A percentile compares a stretch with the other conserved stretches of the same genome.
phyloP scores from a whole-genome alignment of 2,797 vertebrate species.

The Lagodon rhomboides region DNA sequence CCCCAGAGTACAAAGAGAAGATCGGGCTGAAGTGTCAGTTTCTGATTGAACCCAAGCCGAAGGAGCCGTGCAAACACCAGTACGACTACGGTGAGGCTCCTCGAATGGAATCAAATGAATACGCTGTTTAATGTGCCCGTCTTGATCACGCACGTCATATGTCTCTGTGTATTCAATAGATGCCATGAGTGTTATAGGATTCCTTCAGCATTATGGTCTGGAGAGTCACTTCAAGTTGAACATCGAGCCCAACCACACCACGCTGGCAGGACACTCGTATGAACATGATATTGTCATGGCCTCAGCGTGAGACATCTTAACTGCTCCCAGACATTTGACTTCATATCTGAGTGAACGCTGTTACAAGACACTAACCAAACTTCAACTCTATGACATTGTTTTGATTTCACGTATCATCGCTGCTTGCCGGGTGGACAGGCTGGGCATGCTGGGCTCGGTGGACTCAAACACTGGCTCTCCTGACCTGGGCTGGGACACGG shows the following conservation, averaged over 20 bases:
- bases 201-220: slow-evolving; percentile 79
- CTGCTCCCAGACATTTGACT: not conserved
- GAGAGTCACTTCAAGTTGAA: slow-evolving; percentile 82
- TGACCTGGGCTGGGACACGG: slow-evolving; percentile 83
- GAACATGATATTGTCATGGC: slow-evolving; percentile 81
- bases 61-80: slow-evolving; percentile 84
- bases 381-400: not conserved
- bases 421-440: slow-evolving; percentile 57
- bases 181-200: slow-evolving; percentile 83
- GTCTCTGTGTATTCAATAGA: slow-evolving; percentile 52
- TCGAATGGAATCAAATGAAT: not conserved
- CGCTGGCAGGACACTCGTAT: slow-evolving; percentile 83
- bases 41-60: slow-evolving; percentile 82
- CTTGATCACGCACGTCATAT: not conserved
- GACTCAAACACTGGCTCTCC: slow-evolving; percentile 83
- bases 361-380: not conserved
- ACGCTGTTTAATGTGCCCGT: not conserved
- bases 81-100: slow-evolving; percentile 79
- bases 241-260: slow-evolving; percentile 84
- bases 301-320: slow-evolving; percentile 63
- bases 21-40: slow-evolving; percentile 83
- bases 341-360: not conserved
- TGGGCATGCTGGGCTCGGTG: slow-evolving; percentile 84
- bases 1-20: slow-evolving; percentile 82
- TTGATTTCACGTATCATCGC: not conserved